Percentiles rank a stretch among this genome's conserved stretches.
phyloP scores from a whole-genome alignment of 2,797 vertebrate genomes.

The Aldrovandia affinis region DNA sequence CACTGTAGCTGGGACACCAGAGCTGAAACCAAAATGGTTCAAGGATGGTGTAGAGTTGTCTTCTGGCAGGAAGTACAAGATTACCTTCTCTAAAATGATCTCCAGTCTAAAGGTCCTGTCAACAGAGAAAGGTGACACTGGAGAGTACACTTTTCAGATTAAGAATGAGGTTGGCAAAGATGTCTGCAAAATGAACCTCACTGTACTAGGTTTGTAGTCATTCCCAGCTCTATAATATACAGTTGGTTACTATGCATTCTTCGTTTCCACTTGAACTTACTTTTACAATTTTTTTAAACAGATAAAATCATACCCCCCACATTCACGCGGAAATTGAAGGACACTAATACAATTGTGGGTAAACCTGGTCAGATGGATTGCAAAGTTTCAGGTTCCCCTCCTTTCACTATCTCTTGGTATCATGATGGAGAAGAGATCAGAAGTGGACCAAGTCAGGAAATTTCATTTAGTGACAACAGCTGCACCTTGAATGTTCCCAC shows the following conservation, averaged over 20 bases:
- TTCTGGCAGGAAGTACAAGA: constrained; percentile 90
- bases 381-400: constrained; percentile 90
- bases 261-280: constrained; percentile 42
- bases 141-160: constrained; percentile 93
- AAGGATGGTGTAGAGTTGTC: constrained; percentile 91
- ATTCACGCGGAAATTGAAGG: constrained; percentile 90
- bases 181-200: constrained; percentile 89
- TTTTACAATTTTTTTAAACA: constrained; percentile 66
- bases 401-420: constrained; percentile 91
- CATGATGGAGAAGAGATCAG: constrained; percentile 83
- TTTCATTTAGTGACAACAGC: constrained; percentile 85
- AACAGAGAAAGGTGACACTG: constrained; percentile 85
- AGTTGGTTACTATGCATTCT: constrained; percentile 25
- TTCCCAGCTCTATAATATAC: constrained; percentile 29
- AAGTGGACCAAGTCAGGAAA: constrained; percentile 86
- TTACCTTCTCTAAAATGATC: constrained; percentile 89
- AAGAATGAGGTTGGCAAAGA: constrained; percentile 94
- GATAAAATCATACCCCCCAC: constrained; percentile 91
- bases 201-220: constrained; percentile 88
- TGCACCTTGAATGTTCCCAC: constrained; percentile 84
- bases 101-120: constrained; percentile 91
- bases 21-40: constrained; percentile 93
- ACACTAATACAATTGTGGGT: constrained; percentile 78
- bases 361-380: constrained; percentile 86
- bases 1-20: constrained; percentile 92